Evolutionary conservation across 35 echinoderm and acorn worm genomes (phyloP), one percentile per base, ranked within the genome.

Genomic region (Heliocidaris erythrogramma): DNA sequence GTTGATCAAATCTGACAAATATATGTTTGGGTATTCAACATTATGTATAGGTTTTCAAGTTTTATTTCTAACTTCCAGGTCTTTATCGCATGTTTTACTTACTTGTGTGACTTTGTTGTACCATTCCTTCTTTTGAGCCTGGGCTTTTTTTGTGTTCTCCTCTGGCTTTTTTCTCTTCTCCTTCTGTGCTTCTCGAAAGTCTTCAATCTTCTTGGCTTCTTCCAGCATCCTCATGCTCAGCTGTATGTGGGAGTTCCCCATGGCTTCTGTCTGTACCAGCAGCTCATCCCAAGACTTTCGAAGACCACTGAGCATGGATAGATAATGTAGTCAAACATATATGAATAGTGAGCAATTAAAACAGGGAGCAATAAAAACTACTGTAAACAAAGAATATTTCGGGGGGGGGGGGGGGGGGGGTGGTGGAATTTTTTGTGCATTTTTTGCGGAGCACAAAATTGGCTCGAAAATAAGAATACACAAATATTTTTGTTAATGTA

Each of bases 141-240:
- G 95, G 4, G 94, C 13, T 27, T 61, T 94, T 52, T 93, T 97
- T 14, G 95, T 94, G 13, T 7, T 47, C 21, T 97, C 97, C 61
- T 96, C 95, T 21, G 50, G 65, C 49, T 96, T 95, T 31, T 85
- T 96, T 85, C 95, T 90, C n/a, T 69, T 92, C 35, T 96, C 95
- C 50, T 92, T 92, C 78, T 97, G 97, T 10, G 48, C 52, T 65
- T 97, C 97, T 32, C 95, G 31, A 91, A 97, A 97, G 27, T 97
- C 97, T 50, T 97, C 95, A 14, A 97, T 85, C 90, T 96, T 97
- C 95, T 95, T 96, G 9, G 95, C 93, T 35, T 96, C 94, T 14
- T 97, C 97, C 59, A 60, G 18, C 53, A 97, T 94, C 56, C 88
- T 65, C 18, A 85, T 86, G 12, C 48, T n/a, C 84, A 97, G 85